Evolutionary conservation across 2,888 invertebrate species (phyloP), one percentile per base, ranked within the genome.

Genomic region (Xestia sexstrigata): DNA sequence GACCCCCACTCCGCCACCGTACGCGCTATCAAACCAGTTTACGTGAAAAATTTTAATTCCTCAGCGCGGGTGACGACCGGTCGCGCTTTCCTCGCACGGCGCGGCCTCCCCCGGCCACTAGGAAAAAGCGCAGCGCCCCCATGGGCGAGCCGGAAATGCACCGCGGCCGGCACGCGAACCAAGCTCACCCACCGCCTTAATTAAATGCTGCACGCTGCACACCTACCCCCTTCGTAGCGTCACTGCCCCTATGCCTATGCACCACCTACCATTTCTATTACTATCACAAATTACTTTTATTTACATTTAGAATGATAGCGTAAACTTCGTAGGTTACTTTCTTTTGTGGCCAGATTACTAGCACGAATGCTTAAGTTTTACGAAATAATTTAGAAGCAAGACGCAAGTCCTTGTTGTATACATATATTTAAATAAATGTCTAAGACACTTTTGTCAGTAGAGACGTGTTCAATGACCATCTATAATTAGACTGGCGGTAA

Each of bases 11-110:
- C 95, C 93, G 90, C 93, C 92, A 92, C 93, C 88, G 93, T 94
- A 94, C 94, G 93, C 93, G 95, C 95, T 96, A 96, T 96, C 95
- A 96, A 96, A 96, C 96, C 96, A 95, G 96, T 96, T 96, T 96
- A 96, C 95, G 94, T 96, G 96, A 96, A 96, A 96, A 96, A 94
- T 93, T 95, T 95, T 95, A 95, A 96, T 95, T 95, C 94, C 94
- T 92, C 89, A 89, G 92, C 91, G 93, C 95, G 95, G 94, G 95
- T 96, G 95, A 95, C 95, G 96, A 95, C 95, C 95, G 95, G 92
- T 92, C 95, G 95, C 95, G 94, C 95, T 96, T 96, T 96, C 96
- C 95, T 94, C 93, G 91, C 92, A 87, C 90, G 89, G 81, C 90
- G 88, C 77, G 82, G 81, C 90, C 92, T 94, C 93, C 94, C 94